Evolutionary conservation across 2,888 invertebrate species (phyloP), one percentile per base, ranked within the genome.

Genomic region (Parnassius apollo): DNA sequence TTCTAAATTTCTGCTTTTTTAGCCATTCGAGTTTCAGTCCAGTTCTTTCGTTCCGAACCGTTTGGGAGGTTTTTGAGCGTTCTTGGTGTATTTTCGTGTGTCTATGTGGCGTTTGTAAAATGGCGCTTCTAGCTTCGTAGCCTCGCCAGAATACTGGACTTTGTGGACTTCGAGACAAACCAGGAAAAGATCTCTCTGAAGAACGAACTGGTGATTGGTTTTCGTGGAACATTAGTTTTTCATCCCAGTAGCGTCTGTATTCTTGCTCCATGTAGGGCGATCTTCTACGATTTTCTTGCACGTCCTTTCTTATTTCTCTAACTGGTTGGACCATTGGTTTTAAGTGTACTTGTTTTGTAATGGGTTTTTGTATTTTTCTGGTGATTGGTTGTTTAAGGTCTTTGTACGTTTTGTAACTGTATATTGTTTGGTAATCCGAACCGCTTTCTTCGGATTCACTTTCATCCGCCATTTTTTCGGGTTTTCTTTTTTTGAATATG

Each of bases 181-280:
- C 59, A 2, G 65, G 65, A 48, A 56, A 65, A 2, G 73, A 72
- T 45, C 67, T 52, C 45, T 77, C 76, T 0, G 78, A 72, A 7
- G 76, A 75, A 58, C 73, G 68, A 35, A 61, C 69, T 22, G 64
- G 68, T 8, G 65, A 66, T 45, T 66, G 68, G n/a, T 55, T 52
- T 70, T 71, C 11, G 49, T 78, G 75, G 66, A 80, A 84, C 68
- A 76, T 75, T 2, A 83, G 66, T 35, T 73, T 75, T 65, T 87
- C 86, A 65, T 82, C 75, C 82, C 86, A 86, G 42, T 78, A 71
- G n/a, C 82, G 75, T 50, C 82, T 75, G 63, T 83, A 76, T 66
- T 87, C 85, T 66, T 87, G 87, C 66, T 87, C 86, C 79, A 83
- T 79, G 57, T 84, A 82, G 0, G 85, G 83, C 1, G 72, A 62